Base-by-base conservation (phyloP, 2,888 invertebrate genomes). In the Hirtodrosophila duncani region DNA sequence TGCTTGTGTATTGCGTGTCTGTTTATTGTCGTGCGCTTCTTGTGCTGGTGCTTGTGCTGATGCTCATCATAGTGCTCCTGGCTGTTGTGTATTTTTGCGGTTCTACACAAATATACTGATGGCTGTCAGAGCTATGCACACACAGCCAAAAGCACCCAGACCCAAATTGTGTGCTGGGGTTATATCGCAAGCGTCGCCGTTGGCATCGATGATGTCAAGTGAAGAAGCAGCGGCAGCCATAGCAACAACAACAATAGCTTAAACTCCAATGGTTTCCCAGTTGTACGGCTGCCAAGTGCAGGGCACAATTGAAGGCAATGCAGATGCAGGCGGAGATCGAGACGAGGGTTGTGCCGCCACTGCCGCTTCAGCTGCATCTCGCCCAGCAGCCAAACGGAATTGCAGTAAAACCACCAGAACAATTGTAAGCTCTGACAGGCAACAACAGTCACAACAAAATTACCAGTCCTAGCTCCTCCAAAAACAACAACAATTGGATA, bases 341-440 rank as follows among this genome's bases (percentile, higher is more conserved):
- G n/a, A n/a, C n/a, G n/a, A n/a, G n/a, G n/a, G n/a, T n/a, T n/a
- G n/a, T n/a, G n/a, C n/a, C n/a, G n/a, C n/a, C n/a, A n/a, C 43
- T 27, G 52, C 55, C 42, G 37, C 39, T 42, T 33, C 63, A 56
- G 43, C 34, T 31, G n/a, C n/a, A n/a, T n/a, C n/a, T n/a, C n/a
- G n/a, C n/a, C n/a, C n/a, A 29, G 7, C 36, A 48, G 24, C 41
- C 41, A 43, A 70, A 60, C 79, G 80, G 80, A 72, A 77, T 66
- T 77, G 72, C 75, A 78, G 72, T 55, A 52, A 52, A 57, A 59
- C 62, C 56, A 57, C 51, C 42, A 46, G 58, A 43, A 70, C 72
- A 74, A 72, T 78, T 74, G 78, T 70, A 78, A 72, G 67, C 70
- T 65, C 78, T 70, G 70, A 70, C 72, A 70, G 74, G 50, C 51